phyloP scores from a whole-genome alignment of 1,140 invertebrate genomes.

The Drepana arcuata region DNA sequence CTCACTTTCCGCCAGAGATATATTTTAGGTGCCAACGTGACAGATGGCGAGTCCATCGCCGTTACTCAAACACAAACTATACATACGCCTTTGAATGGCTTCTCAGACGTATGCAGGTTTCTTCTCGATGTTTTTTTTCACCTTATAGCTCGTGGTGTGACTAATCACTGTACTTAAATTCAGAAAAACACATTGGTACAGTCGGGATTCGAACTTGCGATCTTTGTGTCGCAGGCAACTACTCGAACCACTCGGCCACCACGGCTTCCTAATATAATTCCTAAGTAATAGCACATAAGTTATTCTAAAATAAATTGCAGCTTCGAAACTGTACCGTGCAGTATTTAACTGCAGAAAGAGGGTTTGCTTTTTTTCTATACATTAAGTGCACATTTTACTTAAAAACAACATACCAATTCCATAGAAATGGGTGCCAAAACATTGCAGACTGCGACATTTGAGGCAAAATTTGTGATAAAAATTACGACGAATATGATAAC shows the following conservation, averaged over 20 bases:
- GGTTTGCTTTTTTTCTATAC: background rate
- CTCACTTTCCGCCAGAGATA: too few species aligned
- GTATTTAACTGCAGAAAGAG: background rate
- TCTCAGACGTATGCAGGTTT: too few species aligned
- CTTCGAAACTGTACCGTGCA: background rate
- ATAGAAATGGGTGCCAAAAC: conserved; percentile 84
- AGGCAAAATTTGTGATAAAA: conserved; percentile 84
- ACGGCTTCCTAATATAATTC: background rate
- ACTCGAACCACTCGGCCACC: background rate
- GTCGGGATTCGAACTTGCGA: too few species aligned
- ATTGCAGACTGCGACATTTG: conserved; percentile 87
- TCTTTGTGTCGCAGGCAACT: background rate
- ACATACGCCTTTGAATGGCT: too few species aligned
- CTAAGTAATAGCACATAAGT: background rate
- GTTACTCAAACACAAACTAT: too few species aligned
- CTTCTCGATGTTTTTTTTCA: too few species aligned
- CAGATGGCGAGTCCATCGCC: too few species aligned
- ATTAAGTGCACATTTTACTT: too few species aligned
- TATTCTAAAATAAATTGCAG: background rate
- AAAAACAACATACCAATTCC: conserved; percentile 75
- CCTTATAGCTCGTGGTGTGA: too few species aligned
- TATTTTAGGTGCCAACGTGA: too few species aligned
- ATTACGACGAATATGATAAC: conserved; percentile 65
- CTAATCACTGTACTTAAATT: too few species aligned
- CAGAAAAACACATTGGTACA: too few species aligned